Conservation (phyloP, 2,888 invertebrate genomes). For the Chelonus formosanus region DNA sequence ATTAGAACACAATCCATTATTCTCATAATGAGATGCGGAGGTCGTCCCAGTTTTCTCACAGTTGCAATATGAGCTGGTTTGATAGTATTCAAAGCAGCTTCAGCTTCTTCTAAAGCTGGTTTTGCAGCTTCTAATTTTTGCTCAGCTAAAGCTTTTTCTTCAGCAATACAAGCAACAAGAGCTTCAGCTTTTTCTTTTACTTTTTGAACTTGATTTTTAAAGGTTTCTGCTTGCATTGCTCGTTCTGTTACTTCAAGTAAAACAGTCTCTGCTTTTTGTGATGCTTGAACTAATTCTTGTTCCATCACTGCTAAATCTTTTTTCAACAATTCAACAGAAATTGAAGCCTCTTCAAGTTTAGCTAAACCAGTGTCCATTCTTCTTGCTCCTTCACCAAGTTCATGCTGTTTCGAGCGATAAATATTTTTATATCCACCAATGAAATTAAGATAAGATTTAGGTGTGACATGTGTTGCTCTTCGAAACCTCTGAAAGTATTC, state of each 20-base stretch:
- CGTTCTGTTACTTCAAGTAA: constrained; percentile 90
- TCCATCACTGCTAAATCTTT: constrained; percentile 95
- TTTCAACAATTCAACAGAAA: constrained; percentile 90
- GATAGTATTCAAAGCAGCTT: constrained; percentile 93
- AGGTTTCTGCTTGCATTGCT: constrained; percentile 94
- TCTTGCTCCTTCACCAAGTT: constrained; percentile 87
- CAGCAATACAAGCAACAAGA: constrained; percentile 84
- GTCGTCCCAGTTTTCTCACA: constrained; percentile 91
- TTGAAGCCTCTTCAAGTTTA: constrained; percentile 94
- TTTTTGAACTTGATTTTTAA: constrained; percentile 94
- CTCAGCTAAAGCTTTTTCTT: constrained; percentile 91
- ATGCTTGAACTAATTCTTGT: constrained; percentile 90
- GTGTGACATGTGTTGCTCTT: constrained; percentile 94
- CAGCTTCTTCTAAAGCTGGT: constrained; percentile 95
- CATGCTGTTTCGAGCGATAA: constrained; percentile 87
- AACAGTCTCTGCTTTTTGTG: constrained; percentile 89
- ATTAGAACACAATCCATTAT: constrained; percentile 98
- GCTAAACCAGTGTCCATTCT: constrained; percentile 96
- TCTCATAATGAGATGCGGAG: constrained; percentile 96
- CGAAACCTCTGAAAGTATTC: constrained; percentile 93
- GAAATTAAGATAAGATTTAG: constrained; percentile 95
- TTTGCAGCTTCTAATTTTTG: constrained; percentile 94
- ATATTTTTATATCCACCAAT: constrained; percentile 95
- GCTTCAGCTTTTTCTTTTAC: constrained; percentile 96
- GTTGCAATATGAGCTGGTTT: constrained; percentile 96